Conservation (phyloP, 53 echinoderm and acorn worm genomes). For the Hippasteria phrygiana region DNA sequence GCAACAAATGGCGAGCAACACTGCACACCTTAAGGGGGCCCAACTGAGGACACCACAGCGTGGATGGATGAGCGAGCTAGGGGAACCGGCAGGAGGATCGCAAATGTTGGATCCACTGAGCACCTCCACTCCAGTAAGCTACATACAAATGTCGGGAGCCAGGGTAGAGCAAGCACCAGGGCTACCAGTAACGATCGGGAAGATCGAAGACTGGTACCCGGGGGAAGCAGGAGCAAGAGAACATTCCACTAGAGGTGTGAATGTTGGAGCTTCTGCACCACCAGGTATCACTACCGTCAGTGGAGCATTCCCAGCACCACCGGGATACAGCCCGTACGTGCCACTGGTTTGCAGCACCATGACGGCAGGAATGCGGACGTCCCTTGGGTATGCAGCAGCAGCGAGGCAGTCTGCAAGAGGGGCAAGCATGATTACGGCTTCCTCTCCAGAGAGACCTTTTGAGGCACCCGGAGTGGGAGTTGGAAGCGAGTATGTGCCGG, state of each 20-base stretch:
- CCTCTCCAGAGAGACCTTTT: too few relatives aligned
- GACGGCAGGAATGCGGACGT: not conserved
- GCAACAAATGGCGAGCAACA: too few relatives aligned
- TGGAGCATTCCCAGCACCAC: not conserved
- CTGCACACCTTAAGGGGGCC: too few relatives aligned
- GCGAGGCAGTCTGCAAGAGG: not conserved
- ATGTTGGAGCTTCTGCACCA: not conserved
- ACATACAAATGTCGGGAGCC: not conserved
- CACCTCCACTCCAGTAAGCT: not conserved
- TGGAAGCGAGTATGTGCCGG: too few relatives aligned
- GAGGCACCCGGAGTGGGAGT: too few relatives aligned
- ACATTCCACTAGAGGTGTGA: not conserved
- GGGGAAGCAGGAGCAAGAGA: not conserved
- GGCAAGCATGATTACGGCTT: not conserved
- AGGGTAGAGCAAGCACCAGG: too few relatives aligned
- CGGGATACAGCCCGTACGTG: not conserved
- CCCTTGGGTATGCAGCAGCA: not conserved
- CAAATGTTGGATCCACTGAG: not conserved
- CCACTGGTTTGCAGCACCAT: conserved; percentile 3
- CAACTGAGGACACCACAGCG: not conserved
- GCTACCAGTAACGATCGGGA: too few relatives aligned
- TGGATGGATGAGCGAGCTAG: not conserved
- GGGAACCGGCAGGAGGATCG: not conserved
- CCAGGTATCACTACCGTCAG: not conserved
- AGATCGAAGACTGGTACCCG: not conserved